phyloP scores from a whole-genome alignment of 2,888 invertebrate genomes.

The Ischnus inquisitorius region DNA sequence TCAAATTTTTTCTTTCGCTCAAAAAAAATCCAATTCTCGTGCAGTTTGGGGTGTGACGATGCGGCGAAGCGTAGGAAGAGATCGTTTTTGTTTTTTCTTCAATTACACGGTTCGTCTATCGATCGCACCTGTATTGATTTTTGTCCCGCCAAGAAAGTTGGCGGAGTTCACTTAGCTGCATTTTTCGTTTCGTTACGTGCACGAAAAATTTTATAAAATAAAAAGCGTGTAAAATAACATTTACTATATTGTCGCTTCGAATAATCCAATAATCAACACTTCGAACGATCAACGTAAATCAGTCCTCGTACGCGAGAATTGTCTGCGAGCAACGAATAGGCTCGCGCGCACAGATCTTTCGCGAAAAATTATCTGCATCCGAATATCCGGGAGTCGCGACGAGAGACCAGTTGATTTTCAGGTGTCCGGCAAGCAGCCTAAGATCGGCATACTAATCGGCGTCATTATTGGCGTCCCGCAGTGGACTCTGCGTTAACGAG shows the following conservation, averaged over 20 bases:
- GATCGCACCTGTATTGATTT: not conserved
- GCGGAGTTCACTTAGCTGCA: too few relatives aligned
- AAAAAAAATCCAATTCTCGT: not conserved
- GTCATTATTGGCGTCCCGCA: constrained; percentile 54
- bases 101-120: not conserved
- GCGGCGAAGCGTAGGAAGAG: not conserved
- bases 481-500: constrained; percentile 60
- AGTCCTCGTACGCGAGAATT: not conserved
- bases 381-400: not conserved
- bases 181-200: not conserved
- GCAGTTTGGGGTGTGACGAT: not conserved
- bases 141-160: not conserved
- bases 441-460: constrained; percentile 59
- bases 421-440: constrained; percentile 38
- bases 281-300: not conserved
- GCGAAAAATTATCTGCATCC: constrained; percentile 29
- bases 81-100: not conserved
- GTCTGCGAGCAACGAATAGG: not conserved
- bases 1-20: constrained; percentile 4
- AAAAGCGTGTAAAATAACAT: too few relatives aligned
- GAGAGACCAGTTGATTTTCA: constrained; percentile 15
- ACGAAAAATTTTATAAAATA: not conserved
- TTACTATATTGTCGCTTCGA: not conserved
- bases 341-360: not conserved
- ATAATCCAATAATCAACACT: not conserved